These are phyloP conservation scores for Artibeus lituratus DNA, from an alignment of 2,797 vertebrate genomes.

Conservation along the genomic window DNA sequence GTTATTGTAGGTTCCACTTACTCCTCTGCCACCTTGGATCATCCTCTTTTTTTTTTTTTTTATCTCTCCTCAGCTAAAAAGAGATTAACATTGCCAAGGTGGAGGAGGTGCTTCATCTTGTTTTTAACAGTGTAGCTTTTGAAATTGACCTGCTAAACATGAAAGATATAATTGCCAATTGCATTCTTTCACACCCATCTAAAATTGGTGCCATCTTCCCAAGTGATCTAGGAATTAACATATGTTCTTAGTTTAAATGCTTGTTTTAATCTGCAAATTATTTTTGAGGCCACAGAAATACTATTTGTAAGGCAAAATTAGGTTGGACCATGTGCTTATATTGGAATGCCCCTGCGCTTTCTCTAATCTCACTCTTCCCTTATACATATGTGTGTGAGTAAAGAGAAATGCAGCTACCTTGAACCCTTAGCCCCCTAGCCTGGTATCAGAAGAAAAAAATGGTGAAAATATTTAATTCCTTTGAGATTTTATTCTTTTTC, in stretches of 20 bases:
- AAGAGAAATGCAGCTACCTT: background rate
- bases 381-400: fast-evolving
- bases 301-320: background rate
- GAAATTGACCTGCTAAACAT: background rate
- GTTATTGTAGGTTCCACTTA: no score
- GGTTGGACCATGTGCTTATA: background rate
- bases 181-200: conserved; percentile 11
- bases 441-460: background rate
- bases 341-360: background rate
- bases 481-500: background rate
- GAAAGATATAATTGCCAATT: background rate
- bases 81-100: no score
- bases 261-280: background rate
- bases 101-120: background rate
- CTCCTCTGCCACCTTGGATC: no score
- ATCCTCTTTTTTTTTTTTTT: no score
- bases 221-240: conserved; percentile 11
- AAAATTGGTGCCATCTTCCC: background rate
- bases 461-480: background rate
- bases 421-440: background rate
- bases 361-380: background rate
- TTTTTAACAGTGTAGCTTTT: background rate
- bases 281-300: background rate
- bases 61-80: no score
- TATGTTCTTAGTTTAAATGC: background rate